Evolutionary conservation across 2,888 invertebrate species (phyloP).

Genomic region (Sarcophaga carnaria): DNA sequence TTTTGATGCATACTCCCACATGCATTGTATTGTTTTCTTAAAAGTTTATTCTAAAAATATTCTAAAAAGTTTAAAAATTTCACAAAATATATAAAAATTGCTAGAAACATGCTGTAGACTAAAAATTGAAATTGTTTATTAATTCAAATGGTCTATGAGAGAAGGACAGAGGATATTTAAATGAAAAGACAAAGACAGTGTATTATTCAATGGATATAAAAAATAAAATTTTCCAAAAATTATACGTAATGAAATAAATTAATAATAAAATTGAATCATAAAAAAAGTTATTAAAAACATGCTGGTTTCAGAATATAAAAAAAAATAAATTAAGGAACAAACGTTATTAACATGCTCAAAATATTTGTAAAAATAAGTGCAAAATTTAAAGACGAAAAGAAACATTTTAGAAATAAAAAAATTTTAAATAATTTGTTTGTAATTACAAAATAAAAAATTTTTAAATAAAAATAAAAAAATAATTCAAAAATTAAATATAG

Average conservation of each 20-base stretch:
- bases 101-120: slow-evolving; percentile 58
- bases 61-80: not conserved
- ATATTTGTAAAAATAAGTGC: not conserved
- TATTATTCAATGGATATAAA: not conserved
- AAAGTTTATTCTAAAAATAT: too few species aligned
- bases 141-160: too few species aligned
- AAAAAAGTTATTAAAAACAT: slow-evolving; percentile 30
- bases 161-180: slow-evolving; percentile 37
- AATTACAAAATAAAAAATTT: not conserved
- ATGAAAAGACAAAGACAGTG: slow-evolving; percentile 63
- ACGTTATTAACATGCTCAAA: slow-evolving; percentile 56
- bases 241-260: slow-evolving; percentile 5
- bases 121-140: slow-evolving; percentile 18
- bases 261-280: slow-evolving; percentile 19
- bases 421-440: not conserved
- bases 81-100: not conserved
- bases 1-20: too few species aligned
- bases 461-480: slow-evolving; percentile 15
- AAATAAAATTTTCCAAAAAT: slow-evolving; percentile 10
- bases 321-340: not conserved
- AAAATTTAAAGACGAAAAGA: not conserved
- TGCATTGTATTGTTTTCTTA: too few species aligned
- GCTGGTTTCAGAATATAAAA: slow-evolving; percentile 19
- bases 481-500: slow-evolving; percentile 76
- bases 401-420: not conserved